Evolutionary conservation across 1,140 invertebrate genomes (phyloP), one percentile per base, ranked within the genome.

Genomic region (Adoxophyes honmai): DNA sequence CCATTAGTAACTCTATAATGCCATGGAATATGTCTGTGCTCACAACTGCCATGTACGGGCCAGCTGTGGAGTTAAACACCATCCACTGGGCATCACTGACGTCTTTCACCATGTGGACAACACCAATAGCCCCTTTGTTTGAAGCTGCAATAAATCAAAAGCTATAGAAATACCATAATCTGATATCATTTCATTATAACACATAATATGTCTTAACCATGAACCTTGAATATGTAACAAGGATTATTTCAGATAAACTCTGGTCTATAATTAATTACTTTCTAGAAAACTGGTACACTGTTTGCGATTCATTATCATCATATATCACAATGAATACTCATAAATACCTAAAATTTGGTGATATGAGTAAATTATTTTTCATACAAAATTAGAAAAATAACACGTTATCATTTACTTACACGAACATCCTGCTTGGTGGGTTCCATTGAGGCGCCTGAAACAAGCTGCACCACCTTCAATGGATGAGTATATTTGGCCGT

Each of bases 371-470:
- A n/a, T n/a, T n/a, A n/a, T n/a, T n/a, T n/a, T n/a, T n/a, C n/a
- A n/a, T n/a, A n/a, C n/a, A n/a, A n/a, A n/a, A n/a, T n/a, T n/a
- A n/a, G n/a, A n/a, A n/a, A n/a, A n/a, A n/a, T n/a, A n/a, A n/a
- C n/a, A 13, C 1, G 38, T 15, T 10, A 52, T 10, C 34, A 34
- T 66, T 28, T 70, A 93, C 93, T 93, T 91, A 96, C 96, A 97
- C 34, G 94, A 93, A 87, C 97, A 98, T 57, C 97, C 97, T 75
- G 95, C 94, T 82, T 98, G 95, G 91, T 98, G 96, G 13, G 97
- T 98, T 39, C 93, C 96, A 92, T 98, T 98, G 35, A 98, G 87
- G 64, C 95, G 91, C 66, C 96, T 91, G 78, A 97, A 97, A 90
- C 97, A 98, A 51, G 93, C 93, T 58, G 93, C 90, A 44, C 91